Base-by-base conservation (phyloP, 2,888 invertebrate genomes). In the Tuberolachnus salignus region DNA sequence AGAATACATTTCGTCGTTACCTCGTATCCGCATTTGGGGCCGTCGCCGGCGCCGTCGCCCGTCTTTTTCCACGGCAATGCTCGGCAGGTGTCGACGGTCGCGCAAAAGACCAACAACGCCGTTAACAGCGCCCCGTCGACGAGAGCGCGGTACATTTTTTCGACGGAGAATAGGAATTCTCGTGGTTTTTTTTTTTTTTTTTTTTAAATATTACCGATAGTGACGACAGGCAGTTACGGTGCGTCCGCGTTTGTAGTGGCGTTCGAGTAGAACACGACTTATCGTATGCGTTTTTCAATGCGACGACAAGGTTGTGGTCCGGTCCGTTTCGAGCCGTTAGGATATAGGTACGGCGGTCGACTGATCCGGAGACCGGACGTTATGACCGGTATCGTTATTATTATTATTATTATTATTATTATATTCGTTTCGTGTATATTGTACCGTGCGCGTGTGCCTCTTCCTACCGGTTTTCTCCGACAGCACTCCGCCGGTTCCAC, bases 321-420 rank as follows among this genome's bases (percentile, higher is more conserved):
- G 42, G 44, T 11, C 42, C n/a, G 34, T 34, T 34, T 34, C 6
- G 34, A 34, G 34, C 34, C 34, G 34, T 34, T 63, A 46, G 66
- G 46, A 19, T 10, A 44, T 44, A 6, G 63, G 19, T 42, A 19
- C 13, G 10, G 64, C 14, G 1, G 49, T 55, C 70, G 70, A 69
- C 69, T 69, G 69, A 69, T 21, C 34, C 53, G 53, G 42, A 21
- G 42, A 53, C 69, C 53, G 34, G 69, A 55, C 53, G 67, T 34
- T 69, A 34, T 34, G 53, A 69, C 69, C 69, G 42, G 53, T 69
- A 69, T 34, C 3, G 3, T 4, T 34, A 4, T 34, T 34, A 34
- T 34, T 34, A 34, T 34, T 55, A 55, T n/a, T n/a, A n/a, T n/a
- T n/a, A n/a, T n/a, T n/a, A n/a, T n/a, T 34, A 21, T 67, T 8